These are phyloP conservation scores for Cryptocheilus praepositus DNA, from an alignment of 2,888 invertebrate species.

Conservation along the genomic window DNA sequence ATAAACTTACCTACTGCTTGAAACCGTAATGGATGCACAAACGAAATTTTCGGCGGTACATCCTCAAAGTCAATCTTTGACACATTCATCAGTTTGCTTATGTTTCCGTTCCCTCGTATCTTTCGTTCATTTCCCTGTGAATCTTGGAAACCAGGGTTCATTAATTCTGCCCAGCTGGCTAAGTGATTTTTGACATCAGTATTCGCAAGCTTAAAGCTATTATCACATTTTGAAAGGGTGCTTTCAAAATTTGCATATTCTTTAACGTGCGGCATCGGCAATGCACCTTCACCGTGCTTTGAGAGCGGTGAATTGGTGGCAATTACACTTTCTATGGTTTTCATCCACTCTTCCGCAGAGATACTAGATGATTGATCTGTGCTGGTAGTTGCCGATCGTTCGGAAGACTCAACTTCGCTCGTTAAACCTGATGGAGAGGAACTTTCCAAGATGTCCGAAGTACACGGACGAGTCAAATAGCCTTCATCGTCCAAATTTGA, in stretches of 20 bases:
- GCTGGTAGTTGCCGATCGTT: background rate
- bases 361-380: background rate
- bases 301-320: no score
- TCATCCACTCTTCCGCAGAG: background rate
- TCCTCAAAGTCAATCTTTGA: background rate
- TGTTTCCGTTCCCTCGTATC: no score
- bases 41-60: background rate
- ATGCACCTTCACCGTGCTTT: no score
- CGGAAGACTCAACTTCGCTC: background rate
- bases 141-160: no score
- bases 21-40: constrained; percentile 10
- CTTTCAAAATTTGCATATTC: no score
- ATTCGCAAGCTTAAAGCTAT: no score
- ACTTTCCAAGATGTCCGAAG: constrained; percentile 6
- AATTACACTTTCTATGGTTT: background rate
- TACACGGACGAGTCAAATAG: constrained; percentile 17
- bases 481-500: constrained; percentile 16
- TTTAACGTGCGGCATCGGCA: no score
- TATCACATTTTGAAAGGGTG: no score
- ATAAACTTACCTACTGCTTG: constrained; percentile 23
- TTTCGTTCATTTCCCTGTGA: no score
- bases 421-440: constrained; percentile 5
- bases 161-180: no score
- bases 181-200: no score
- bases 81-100: no score